Percentiles rank a stretch among this genome's conserved stretches.
phyloP scores from a whole-genome alignment of 2,888 invertebrate genomes.

The Limnephilus auricula region DNA sequence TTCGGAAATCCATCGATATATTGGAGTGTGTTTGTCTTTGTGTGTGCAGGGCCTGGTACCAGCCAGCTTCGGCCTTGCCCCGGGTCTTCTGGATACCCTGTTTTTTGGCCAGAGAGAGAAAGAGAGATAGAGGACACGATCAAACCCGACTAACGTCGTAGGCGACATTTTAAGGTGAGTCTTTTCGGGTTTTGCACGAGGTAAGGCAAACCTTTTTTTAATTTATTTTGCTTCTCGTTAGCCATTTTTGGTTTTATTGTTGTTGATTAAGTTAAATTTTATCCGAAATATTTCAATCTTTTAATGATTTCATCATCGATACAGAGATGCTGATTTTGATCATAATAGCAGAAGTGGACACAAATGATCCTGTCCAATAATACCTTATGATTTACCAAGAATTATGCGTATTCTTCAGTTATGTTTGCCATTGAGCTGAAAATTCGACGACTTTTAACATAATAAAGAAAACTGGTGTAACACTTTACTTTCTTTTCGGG shows the following conservation, averaged over 20 bases:
- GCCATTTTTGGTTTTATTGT: conserved; percentile 15
- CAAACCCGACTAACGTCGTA: not conserved
- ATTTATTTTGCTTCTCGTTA: conserved; percentile 25
- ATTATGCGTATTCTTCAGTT: not conserved
- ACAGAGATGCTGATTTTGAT: not conserved
- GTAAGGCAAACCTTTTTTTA: conserved; percentile 33
- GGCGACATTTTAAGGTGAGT: conserved; percentile 42
- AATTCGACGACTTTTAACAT: not conserved
- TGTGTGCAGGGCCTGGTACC: conserved; percentile 76
- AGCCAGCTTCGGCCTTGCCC: conserved; percentile 47
- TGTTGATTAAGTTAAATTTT: not conserved
- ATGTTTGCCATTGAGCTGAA: not conserved
- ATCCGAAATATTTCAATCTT: not conserved
- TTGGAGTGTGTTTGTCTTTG: conserved; percentile 78
- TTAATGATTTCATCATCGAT: not conserved
- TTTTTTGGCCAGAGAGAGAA: conserved; percentile 49
- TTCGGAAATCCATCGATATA: conserved; percentile 63
- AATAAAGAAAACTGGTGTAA: not conserved
- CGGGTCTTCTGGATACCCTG: conserved; percentile 54
- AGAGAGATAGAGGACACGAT: conserved; percentile 43
- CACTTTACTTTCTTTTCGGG: not conserved
- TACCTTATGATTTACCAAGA: not conserved
- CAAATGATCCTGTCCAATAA: not conserved
- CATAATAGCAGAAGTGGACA: not conserved
- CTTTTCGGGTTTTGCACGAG: not conserved